These are phyloP conservation scores for Eubucco bourcierii DNA, from an alignment of 2,113 vertebrate species.

Conservation along the genomic window DNA sequence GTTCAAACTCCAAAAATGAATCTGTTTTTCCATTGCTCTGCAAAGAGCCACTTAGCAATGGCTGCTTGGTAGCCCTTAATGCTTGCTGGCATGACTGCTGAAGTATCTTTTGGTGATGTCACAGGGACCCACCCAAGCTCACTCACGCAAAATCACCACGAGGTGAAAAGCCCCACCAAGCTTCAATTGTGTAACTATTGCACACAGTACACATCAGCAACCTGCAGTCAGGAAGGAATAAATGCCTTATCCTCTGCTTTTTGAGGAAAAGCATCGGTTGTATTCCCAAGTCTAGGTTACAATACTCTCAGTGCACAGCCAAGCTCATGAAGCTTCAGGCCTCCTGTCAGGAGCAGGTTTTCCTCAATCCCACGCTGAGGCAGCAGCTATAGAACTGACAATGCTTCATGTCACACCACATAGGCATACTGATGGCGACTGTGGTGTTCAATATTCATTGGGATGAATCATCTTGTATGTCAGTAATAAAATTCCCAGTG, in stretches of 20 bases:
- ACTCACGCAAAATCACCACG: neutral
- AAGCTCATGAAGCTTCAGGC: accelerated
- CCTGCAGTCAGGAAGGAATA: accelerated
- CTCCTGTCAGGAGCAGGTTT: neutral
- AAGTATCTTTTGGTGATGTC: neutral
- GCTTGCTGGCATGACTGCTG: accelerated
- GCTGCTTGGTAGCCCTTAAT: neutral
- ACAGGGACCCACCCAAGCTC: neutral
- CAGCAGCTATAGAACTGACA: neutral
- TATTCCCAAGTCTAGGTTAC: neutral
- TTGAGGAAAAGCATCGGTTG: neutral
- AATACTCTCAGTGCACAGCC: accelerated
- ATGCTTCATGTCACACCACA: accelerated
- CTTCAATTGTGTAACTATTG: neutral
- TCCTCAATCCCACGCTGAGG: neutral
- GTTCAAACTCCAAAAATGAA: neutral
- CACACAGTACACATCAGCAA: neutral
- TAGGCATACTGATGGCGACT: neutral
- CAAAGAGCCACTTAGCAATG: neutral
- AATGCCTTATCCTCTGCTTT: neutral
- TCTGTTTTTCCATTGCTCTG: neutral
- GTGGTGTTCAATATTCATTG: neutral
- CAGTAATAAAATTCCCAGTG: neutral
- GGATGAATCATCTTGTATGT: neutral
- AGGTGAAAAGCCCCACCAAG: neutral